Base-by-base conservation (phyloP, 2,888 invertebrate species). In the Oscheius onirici region DNA sequence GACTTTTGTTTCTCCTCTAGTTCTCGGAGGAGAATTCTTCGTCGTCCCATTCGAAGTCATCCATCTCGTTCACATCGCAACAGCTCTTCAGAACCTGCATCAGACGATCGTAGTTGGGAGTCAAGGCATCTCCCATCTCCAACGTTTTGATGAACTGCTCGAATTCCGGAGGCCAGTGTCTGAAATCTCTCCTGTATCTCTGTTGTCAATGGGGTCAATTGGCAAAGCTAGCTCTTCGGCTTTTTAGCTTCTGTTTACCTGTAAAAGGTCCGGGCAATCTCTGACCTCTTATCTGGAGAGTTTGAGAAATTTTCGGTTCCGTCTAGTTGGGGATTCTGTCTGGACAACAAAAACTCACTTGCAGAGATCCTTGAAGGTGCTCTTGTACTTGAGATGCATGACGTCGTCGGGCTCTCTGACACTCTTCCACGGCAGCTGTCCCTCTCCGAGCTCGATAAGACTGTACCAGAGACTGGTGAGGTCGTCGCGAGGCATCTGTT, bases 361-460 rank as follows among this genome's bases (percentile, higher is more conserved):
- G 55, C 52, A 69, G 10, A 69, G 49, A 13, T 72, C 58, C 13
- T 10, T 43, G 41, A 26, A 55, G 5, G 24, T 52, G 40, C 66
- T 28, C n/a, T 65, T 69, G 60, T 73, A 72, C 73, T 83, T 83
- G 55, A 74, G 67, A n/a, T 68, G 51, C 34, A 58, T 70, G n/a
- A 84, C 78, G 44, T 82, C 78, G 60, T 83, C 83, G 55, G 74
- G 71, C 61, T 83, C 79, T 26, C 69, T 76, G 24, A 81, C 26
- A 20, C 73, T 71, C 55, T 78, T 77, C 85, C 85, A 85, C 6
- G 84, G 83, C 43, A 85, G 72, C 22, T 46, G 71, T 22, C 84
- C 84, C 54, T 83, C 84, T n/a, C 70, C 67, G 44, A 85, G 55
- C 60, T 85, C 84, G 43, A 83, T 58, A 41, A 85, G 63, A 15